A percentile compares a stretch with the other conserved stretches of the same genome.
Conservation (phyloP, 2,888 invertebrate species). For the Epirrita christyi region DNA sequence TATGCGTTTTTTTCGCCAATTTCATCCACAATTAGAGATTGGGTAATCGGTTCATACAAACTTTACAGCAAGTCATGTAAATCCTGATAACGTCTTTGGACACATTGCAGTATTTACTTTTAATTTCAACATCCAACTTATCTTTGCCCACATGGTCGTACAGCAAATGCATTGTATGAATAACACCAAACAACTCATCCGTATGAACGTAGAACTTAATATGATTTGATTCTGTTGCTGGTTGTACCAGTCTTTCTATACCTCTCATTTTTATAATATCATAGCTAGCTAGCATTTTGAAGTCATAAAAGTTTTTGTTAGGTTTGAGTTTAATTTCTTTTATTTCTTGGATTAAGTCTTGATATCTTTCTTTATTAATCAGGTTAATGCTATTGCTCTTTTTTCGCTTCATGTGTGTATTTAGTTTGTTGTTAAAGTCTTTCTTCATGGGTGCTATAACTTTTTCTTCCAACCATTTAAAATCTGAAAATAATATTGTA, state of each 20-base stretch:
- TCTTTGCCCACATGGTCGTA: slow-evolving; percentile 62
- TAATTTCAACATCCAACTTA: slow-evolving; percentile 60
- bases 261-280: slow-evolving; percentile 57
- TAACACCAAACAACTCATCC: slow-evolving; percentile 64
- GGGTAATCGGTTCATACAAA: slow-evolving; percentile 46
- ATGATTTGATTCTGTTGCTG: slow-evolving; percentile 47
- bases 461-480: slow-evolving; percentile 45
- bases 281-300: slow-evolving; percentile 64
- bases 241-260: slow-evolving; percentile 59
- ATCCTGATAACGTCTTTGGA: slow-evolving; percentile 70
- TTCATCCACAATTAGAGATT: background rate
- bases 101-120: slow-evolving; percentile 70
- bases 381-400: slow-evolving; percentile 64
- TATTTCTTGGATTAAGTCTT: slow-evolving; percentile 63
- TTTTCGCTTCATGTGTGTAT: slow-evolving; percentile 56
- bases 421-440: slow-evolving; percentile 61
- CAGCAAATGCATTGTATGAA: slow-evolving; percentile 71
- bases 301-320: slow-evolving; percentile 63
- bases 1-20: too few relatives aligned
- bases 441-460: slow-evolving; percentile 55
- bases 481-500: slow-evolving; percentile 43
- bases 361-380: slow-evolving; percentile 54
- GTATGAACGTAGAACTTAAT: slow-evolving; percentile 65
- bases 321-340: slow-evolving; percentile 56
- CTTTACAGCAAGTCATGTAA: slow-evolving; percentile 63